Conservation (phyloP, 2,113 vertebrate genomes). For the Capreolus pygargus region DNA sequence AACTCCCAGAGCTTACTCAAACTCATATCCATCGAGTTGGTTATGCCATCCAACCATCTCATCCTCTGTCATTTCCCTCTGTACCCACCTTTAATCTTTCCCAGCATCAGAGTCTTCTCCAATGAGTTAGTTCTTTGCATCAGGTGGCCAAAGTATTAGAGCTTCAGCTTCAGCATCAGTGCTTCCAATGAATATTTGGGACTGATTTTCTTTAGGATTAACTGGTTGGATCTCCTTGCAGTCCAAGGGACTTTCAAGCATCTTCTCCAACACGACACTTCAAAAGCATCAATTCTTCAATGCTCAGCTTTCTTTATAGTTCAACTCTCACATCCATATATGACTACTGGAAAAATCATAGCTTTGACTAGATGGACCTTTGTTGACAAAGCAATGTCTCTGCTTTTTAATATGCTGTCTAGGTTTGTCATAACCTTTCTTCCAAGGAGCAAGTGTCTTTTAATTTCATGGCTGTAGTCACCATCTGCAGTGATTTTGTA, state of each 20-base stretch:
- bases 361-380: neutral
- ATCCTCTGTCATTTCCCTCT: neutral
- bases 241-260: fast-evolving
- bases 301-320: neutral
- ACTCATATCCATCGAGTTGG: neutral
- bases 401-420: neutral
- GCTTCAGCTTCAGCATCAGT: neutral
- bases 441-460: neutral
- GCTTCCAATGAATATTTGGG: neutral
- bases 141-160: neutral
- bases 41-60: neutral
- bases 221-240: neutral
- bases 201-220: neutral
- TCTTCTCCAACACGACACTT: neutral
- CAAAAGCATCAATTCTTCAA: neutral
- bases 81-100: neutral
- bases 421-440: neutral
- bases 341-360: neutral
- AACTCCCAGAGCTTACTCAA: neutral
- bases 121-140: neutral
- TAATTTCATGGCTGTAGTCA: neutral
- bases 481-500: neutral
- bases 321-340: neutral
- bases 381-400: neutral
- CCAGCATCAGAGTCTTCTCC: neutral